phyloP scores from a whole-genome alignment of 2,888 invertebrate species.

The Cheilosia soror region DNA sequence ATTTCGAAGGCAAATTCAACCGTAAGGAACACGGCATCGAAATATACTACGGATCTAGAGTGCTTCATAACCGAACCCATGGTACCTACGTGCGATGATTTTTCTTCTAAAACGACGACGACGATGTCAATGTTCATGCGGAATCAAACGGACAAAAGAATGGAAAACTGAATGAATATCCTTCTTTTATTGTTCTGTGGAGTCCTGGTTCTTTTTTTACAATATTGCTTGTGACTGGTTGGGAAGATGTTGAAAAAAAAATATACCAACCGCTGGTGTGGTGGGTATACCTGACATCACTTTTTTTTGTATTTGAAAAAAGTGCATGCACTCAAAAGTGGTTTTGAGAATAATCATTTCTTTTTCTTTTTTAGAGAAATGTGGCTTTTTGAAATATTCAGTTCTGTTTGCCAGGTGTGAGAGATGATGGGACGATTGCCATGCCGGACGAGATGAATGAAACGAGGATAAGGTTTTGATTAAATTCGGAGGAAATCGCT shows the following conservation, averaged over 20 bases:
- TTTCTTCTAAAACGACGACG: conserved; percentile 13
- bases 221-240: conserved; percentile 19
- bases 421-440: conserved; percentile 2
- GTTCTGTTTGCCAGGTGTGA: conserved; percentile 33
- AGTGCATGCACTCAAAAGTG: conserved; percentile 40
- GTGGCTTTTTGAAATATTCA: conserved; percentile 20
- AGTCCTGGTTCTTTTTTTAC: not conserved
- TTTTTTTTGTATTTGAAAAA: not conserved
- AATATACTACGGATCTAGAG: not conserved
- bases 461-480: conserved; percentile 32
- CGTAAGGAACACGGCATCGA: conserved; percentile 25
- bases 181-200: conserved; percentile 37
- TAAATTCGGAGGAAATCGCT: conserved; percentile 41
- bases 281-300: conserved; percentile 7
- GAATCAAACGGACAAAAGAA: conserved; percentile 49
- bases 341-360: conserved; percentile 4
- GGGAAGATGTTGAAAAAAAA: conserved; percentile 19
- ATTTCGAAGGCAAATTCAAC: conserved; percentile 65
- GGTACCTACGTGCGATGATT: not conserved
- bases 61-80: not conserved
- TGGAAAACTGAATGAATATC: conserved; percentile 56
- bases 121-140: conserved; percentile 31
- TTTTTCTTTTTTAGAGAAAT: not conserved
- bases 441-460: conserved; percentile 8
- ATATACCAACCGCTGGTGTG: not conserved